phyloP scores from a whole-genome alignment of 2,797 vertebrate species.

The Pseudochaenichthys georgianus region DNA sequence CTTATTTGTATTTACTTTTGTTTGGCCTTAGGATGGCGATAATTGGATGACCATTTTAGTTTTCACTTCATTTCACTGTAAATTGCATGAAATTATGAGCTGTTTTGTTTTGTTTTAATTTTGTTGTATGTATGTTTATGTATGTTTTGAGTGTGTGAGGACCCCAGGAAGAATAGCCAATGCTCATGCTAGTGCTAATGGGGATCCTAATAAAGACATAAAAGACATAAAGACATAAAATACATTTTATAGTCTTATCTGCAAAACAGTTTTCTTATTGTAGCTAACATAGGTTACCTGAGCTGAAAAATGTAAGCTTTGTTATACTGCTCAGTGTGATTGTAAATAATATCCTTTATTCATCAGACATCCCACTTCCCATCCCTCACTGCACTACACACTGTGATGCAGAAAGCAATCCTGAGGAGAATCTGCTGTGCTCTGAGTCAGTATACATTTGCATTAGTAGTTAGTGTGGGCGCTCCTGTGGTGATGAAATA shows the following conservation, averaged over 20 bases:
- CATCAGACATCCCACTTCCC: constrained; percentile 34
- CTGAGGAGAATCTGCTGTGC: constrained; percentile 42
- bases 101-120: too few relatives aligned
- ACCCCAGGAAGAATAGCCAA: too few relatives aligned
- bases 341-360: constrained; percentile 34
- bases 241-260: constrained; percentile 15
- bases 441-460: constrained; percentile 66
- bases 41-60: too few relatives aligned
- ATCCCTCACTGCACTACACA: constrained; percentile 29
- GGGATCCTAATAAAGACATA: neutral
- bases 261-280: constrained; percentile 26
- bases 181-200: too few relatives aligned
- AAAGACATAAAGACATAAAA: neutral
- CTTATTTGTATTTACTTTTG: too few relatives aligned
- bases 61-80: too few relatives aligned
- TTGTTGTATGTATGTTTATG: too few relatives aligned
- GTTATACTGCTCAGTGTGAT: constrained; percentile 18
- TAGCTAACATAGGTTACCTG: constrained; percentile 17
- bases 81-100: too few relatives aligned
- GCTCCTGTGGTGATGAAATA: constrained; percentile 73
- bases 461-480: constrained; percentile 64
- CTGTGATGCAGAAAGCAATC: constrained; percentile 35
- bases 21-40: too few relatives aligned
- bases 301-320: constrained; percentile 23
- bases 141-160: too few relatives aligned